Evolutionary conservation across 2,888 invertebrate genomes (phyloP).

Genomic region (Heteropelma amictum): DNA sequence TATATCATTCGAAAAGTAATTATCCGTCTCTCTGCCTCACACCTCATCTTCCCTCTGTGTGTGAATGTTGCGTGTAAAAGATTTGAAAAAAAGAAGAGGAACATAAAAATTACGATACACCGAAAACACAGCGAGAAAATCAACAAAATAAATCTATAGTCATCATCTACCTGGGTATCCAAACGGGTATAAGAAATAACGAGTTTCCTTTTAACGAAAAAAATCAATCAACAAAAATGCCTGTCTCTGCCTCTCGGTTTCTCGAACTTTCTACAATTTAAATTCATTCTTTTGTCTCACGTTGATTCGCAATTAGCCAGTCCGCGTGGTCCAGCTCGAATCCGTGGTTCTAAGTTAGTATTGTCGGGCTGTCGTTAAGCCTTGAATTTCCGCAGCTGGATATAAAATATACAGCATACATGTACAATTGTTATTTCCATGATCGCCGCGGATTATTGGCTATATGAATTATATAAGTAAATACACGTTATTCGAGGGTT

Average conservation of each 20-base stretch:
- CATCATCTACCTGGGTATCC: neutral
- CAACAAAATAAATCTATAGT: constrained; percentile 16
- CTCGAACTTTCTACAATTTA: constrained; percentile 19
- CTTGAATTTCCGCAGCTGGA: constrained; percentile 51
- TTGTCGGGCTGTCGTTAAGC: constrained; percentile 49
- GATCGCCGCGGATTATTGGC: too few species aligned
- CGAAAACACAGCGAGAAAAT: too few species aligned
- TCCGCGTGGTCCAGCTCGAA: constrained; percentile 53
- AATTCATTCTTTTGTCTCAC: constrained; percentile 46
- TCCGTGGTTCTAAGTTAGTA: constrained; percentile 45
- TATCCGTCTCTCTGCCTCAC: neutral
- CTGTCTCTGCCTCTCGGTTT: neutral
- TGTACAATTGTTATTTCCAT: constrained; percentile 13
- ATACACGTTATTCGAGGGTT: neutral
- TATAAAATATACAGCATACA: constrained; percentile 44
- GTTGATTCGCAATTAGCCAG: constrained; percentile 52
- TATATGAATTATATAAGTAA: too few species aligned
- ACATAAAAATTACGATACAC: neutral
- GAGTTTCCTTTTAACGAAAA: neutral
- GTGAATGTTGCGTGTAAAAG: too few species aligned
- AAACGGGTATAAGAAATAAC: neutral
- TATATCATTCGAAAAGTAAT: too few species aligned
- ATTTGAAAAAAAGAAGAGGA: too few species aligned
- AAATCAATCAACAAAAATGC: neutral
- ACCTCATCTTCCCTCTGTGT: too few species aligned